A percentile compares a stretch with the other conserved stretches of the same genome.
phyloP scores from a whole-genome alignment of 2,888 invertebrate species.

The Pimpla rufipes region DNA sequence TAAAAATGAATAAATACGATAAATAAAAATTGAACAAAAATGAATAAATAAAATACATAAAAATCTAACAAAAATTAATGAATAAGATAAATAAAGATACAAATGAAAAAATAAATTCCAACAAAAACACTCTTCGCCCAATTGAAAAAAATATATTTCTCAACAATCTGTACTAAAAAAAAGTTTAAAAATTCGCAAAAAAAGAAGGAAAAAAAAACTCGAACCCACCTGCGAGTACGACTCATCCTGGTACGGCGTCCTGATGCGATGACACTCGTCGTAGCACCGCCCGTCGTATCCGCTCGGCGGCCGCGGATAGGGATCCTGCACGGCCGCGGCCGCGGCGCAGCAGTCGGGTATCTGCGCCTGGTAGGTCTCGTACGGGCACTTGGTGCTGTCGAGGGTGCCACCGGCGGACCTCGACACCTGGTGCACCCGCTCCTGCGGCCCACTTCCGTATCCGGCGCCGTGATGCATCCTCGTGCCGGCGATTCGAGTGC shows the following conservation, averaged over 20 bases:
- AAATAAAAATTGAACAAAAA: too few species aligned
- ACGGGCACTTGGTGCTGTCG: constrained; percentile 80
- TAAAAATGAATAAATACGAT: too few species aligned
- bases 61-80: too few species aligned
- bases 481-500: constrained; percentile 13
- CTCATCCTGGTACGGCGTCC: constrained; percentile 83
- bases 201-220: too few species aligned
- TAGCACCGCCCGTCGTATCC: constrained; percentile 83
- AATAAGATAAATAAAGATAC: too few species aligned
- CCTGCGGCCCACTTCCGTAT: constrained; percentile 82
- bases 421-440: constrained; percentile 79
- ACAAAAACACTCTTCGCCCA: too few species aligned
- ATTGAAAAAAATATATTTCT: too few species aligned
- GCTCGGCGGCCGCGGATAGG: constrained; percentile 85
- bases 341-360: constrained; percentile 84
- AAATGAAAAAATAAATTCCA: too few species aligned
- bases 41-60: too few species aligned
- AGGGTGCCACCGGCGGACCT: constrained; percentile 73
- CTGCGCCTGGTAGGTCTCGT: constrained; percentile 84
- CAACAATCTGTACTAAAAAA: too few species aligned
- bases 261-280: constrained; percentile 82
- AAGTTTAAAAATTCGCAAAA: too few species aligned
- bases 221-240: constrained; percentile 81
- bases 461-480: constrained; percentile 83
- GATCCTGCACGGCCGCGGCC: constrained; percentile 84